These are phyloP conservation scores for Eulemur rubriventer DNA, from an alignment of 2,797 vertebrate species.

Conservation along the genomic window DNA sequence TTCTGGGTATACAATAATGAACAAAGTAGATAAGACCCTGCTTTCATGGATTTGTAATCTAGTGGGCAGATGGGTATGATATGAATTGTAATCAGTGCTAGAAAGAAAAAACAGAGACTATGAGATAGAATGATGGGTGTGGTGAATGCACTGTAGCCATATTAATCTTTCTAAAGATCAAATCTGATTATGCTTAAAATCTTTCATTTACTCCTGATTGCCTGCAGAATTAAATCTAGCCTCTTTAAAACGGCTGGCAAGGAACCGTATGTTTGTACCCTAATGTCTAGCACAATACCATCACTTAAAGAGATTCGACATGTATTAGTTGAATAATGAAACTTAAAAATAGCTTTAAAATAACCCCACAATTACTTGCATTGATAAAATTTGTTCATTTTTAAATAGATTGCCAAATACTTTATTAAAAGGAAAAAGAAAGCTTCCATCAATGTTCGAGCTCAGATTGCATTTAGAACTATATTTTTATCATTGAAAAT, in stretches of 20 bases:
- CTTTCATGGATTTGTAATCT: background rate
- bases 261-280: background rate
- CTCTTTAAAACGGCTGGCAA: background rate
- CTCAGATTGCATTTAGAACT: conserved; percentile 6
- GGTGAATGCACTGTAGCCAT: background rate
- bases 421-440: conserved; percentile 40
- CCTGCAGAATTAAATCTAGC: background rate
- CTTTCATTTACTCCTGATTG: background rate
- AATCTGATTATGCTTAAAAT: background rate
- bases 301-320: background rate
- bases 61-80: background rate
- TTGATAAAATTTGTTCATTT: conserved; percentile 45
- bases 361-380: background rate
- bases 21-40: background rate
- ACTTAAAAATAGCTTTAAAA: conserved; percentile 31
- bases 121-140: background rate
- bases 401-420: conserved; percentile 34
- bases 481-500: conserved; percentile 68
- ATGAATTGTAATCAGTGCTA: background rate
- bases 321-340: background rate
- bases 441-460: conserved; percentile 35
- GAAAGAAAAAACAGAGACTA: background rate
- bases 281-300: background rate
- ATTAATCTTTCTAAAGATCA: conserved; percentile 8
- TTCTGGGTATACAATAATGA: background rate